Conservation (phyloP, 1,140 invertebrate genomes). For the Caenorhabditis tropicalis region DNA sequence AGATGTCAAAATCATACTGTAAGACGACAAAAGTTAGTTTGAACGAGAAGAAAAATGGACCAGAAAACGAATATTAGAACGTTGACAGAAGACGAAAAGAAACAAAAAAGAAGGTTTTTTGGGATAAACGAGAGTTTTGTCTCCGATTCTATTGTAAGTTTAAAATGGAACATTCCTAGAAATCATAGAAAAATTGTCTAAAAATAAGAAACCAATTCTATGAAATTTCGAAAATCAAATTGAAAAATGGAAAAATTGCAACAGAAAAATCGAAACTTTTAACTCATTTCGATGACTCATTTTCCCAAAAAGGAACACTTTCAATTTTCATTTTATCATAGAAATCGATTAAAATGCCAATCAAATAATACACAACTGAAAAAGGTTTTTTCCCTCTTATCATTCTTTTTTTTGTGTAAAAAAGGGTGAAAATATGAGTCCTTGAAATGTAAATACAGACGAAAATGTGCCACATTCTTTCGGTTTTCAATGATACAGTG, state of each 20-base stretch:
- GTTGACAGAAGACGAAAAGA: too few relatives aligned
- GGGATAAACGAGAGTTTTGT: background rate
- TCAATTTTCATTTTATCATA: slow-evolving; percentile 1
- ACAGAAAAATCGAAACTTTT: background rate
- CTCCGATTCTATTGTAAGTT: too few relatives aligned
- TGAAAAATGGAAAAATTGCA: background rate
- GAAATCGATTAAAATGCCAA: slow-evolving; percentile 33
- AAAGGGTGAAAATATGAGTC: slow-evolving; percentile 12
- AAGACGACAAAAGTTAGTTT: background rate
- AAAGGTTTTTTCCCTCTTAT: background rate
- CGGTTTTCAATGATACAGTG: background rate
- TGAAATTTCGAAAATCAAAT: background rate
- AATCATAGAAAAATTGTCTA: background rate
- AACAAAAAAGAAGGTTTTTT: background rate
- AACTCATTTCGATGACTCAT: background rate
- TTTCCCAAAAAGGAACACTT: slow-evolving; percentile 1
- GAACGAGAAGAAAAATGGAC: background rate
- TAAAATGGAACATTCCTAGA: too few relatives aligned
- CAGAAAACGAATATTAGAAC: background rate
- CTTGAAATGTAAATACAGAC: slow-evolving; percentile 32
- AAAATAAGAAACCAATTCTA: background rate
- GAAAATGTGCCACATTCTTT: background rate
- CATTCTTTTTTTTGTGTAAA: background rate
- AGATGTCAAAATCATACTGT: background rate
- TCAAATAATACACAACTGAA: background rate